phyloP scores from a whole-genome alignment of 1,140 invertebrate genomes.

The Teleogryllus occipitalis region DNA sequence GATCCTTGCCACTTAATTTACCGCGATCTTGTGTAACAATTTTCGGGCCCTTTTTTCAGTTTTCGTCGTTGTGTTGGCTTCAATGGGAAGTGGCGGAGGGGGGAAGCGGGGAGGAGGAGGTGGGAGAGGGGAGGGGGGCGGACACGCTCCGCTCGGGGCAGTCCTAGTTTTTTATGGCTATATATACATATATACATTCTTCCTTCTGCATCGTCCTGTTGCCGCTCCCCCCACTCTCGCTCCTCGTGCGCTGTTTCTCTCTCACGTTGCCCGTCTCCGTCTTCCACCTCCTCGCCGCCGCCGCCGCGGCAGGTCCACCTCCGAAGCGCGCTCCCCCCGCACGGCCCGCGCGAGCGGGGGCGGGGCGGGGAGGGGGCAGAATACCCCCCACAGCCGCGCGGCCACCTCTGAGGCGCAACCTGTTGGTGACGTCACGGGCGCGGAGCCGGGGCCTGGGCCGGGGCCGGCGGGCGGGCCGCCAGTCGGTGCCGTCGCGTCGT shows the following conservation, averaged over 20 bases:
- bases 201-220: no score
- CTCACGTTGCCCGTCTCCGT: no score
- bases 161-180: neutral
- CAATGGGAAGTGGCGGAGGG: no score
- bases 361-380: neutral
- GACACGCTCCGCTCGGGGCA: neutral
- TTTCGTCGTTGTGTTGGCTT: no score
- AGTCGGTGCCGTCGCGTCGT: no score
- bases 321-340: neutral
- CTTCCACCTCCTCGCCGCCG: no score
- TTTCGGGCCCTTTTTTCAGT: neutral
- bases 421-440: constrained; percentile 18
- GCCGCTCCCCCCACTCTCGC: no score
- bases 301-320: no score
- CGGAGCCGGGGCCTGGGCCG: neutral
- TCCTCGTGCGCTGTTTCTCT: no score
- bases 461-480: neutral
- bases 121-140: neutral
- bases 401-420: constrained; percentile 19
- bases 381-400: constrained; percentile 15
- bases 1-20: neutral
- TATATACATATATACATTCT: neutral
- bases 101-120: neutral
- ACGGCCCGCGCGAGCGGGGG: neutral
- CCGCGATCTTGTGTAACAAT: neutral